Evolutionary conservation across 2,797 vertebrate species (phyloP).

Genomic region (Aselliscus stoliczkanus): DNA sequence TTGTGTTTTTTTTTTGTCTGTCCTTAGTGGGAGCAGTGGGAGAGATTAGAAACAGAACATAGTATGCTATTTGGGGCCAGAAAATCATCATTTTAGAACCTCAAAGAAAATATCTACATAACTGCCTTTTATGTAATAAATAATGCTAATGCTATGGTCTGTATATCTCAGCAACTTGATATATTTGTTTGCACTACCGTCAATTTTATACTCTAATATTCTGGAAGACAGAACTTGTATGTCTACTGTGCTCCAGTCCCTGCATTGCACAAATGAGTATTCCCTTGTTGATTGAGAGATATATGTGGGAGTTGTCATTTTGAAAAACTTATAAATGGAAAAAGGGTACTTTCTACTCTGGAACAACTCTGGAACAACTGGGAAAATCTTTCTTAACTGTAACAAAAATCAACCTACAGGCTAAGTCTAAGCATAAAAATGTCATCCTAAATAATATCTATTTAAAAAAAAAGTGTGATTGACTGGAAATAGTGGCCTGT

Average conservation of each 20-base stretch:
- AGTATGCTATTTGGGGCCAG: not conserved
- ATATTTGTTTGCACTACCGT: not conserved
- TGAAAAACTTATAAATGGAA: constrained; percentile 11
- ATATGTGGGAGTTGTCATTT: not conserved
- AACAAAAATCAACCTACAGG: not conserved
- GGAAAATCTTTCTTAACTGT: constrained; percentile 4
- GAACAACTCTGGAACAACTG: constrained; percentile 18
- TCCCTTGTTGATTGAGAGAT: not conserved
- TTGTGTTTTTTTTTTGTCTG: not conserved
- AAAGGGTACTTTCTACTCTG: not conserved
- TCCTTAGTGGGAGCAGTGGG: rapidly evolving
- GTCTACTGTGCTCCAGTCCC: not conserved
- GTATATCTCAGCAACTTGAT: not conserved
- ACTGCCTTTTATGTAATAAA: not conserved
- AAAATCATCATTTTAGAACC: not conserved
- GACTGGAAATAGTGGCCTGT: not conserved
- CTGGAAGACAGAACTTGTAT: not conserved
- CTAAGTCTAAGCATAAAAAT: constrained; percentile 24
- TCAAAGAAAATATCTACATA: not conserved
- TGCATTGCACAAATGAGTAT: not conserved
- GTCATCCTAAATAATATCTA: not conserved
- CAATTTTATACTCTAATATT: not conserved
- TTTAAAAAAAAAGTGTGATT: not conserved
- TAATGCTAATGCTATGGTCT: not conserved
- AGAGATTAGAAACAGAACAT: not conserved